A percentile compares a stretch with the other conserved stretches of the same genome.
Evolutionary conservation across 2,888 invertebrate species (phyloP).

Genomic region (Yponomeuta malinellus): DNA sequence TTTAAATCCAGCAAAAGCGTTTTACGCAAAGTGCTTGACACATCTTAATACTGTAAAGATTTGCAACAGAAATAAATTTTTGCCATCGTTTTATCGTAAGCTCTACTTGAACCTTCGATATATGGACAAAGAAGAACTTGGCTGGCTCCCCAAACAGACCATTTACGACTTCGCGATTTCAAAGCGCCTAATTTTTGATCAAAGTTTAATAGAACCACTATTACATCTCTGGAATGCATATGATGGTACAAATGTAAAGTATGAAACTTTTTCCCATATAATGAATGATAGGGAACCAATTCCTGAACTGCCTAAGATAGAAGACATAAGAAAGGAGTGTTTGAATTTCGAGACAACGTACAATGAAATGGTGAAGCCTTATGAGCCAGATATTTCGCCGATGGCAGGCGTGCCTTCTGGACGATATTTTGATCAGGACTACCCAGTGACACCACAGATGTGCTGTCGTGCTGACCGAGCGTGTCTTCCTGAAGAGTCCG

Average conservation of each 20-base stretch:
- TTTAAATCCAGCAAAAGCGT: constrained; percentile 46
- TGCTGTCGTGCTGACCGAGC: constrained; percentile 41
- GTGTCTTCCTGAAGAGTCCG: constrained; percentile 54
- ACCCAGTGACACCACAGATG: constrained; percentile 45
- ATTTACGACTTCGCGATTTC: constrained; percentile 60
- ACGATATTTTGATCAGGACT: constrained; percentile 57
- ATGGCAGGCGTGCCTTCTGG: constrained; percentile 62
- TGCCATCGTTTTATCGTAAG: constrained; percentile 44
- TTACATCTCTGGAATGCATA: constrained; percentile 62
- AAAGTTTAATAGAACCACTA: constrained; percentile 62
- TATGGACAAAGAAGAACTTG: constrained; percentile 52
- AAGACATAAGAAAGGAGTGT: constrained; percentile 45
- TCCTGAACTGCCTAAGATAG: constrained; percentile 56
- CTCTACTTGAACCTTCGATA: constrained; percentile 51
- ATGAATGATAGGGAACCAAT: constrained; percentile 59
- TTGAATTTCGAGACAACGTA: constrained; percentile 58
- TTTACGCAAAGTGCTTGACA: constrained; percentile 58
- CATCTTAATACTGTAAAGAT: constrained; percentile 62
- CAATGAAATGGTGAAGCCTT: constrained; percentile 55
- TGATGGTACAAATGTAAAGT: constrained; percentile 59
- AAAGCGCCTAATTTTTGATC: constrained; percentile 59
- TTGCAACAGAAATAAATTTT: constrained; percentile 39
- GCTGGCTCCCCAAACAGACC: constrained; percentile 57
- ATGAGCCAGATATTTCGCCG: constrained; percentile 33
- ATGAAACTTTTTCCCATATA: constrained; percentile 64